A percentile compares a stretch with the other conserved stretches of the same genome.
phyloP scores from a whole-genome alignment of 2,113 vertebrate species.

The Sisor rabdophorus region DNA sequence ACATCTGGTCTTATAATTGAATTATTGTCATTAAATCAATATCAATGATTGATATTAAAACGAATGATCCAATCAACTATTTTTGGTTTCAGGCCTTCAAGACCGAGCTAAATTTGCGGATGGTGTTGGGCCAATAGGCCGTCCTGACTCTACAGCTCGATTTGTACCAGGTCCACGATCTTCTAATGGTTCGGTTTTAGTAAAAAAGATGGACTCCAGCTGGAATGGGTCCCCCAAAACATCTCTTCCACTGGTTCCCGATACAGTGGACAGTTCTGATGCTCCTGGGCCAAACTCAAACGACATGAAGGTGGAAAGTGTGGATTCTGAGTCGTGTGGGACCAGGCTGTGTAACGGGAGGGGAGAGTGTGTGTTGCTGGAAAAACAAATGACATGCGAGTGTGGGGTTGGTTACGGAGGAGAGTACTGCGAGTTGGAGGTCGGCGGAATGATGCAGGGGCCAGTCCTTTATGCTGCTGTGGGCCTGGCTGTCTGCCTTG shows the following conservation, averaged over 20 bases:
- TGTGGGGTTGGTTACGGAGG: constrained; percentile 71
- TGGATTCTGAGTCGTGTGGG: constrained; percentile 65
- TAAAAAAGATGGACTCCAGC: not conserved
- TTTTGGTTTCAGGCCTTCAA: constrained; percentile 51
- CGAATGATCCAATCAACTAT: no score
- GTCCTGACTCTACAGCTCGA: not conserved
- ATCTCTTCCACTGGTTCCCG: not conserved
- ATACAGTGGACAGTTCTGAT: not conserved
- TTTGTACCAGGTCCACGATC: not conserved
- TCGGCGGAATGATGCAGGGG: constrained; percentile 49
- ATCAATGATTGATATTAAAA: no score
- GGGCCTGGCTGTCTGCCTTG: constrained; percentile 56
- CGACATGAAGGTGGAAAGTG: constrained; percentile 39
- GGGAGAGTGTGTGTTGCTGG: constrained; percentile 63
- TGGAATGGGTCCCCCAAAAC: not conserved
- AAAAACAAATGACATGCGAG: constrained; percentile 58
- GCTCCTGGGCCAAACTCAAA: not conserved
- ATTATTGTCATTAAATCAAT: not conserved
- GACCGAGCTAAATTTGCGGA: constrained; percentile 1
- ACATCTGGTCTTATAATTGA: no score
- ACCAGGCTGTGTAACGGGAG: constrained; percentile 67
- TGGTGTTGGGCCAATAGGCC: not conserved
- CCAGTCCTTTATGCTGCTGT: constrained; percentile 58
- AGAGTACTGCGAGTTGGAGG: constrained; percentile 67
- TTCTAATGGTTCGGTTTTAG: not conserved